Evolutionary conservation across 2,797 vertebrate genomes (phyloP), one percentile per base, ranked within the genome.

Genomic region (Sphaeramia orbicularis): DNA sequence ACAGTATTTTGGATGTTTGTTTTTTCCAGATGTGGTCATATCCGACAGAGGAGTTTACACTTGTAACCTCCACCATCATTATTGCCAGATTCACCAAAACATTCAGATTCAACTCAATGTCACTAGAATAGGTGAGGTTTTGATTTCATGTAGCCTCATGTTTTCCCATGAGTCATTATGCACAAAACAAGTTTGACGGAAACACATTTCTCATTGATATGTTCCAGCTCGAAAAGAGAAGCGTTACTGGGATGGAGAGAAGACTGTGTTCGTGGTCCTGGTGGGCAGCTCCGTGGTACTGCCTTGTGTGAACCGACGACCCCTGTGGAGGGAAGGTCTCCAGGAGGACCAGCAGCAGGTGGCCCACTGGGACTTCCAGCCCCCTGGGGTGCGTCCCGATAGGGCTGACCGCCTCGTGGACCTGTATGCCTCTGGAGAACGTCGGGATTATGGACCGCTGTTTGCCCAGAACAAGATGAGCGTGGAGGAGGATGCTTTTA

Each of bases 1-100:
- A 45, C 4, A 1, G 1, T 51, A 47, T 12, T 59, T 30, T 81
- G 30, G 6, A 16, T 72, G 10, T 9, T 68, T 66, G 55, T 56
- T 56, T 15, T 66, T 42, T 24, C 10, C 70, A 99, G 98, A 91
- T 45, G 94, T 96, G 71, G 84, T 89, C 12, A 21, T 85, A 43
- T 92, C 89, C 0, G 97, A 99, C 74, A 93, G 81, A 84, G 98
- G 98, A 11, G 90, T 94, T 0, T 99, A 99, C n/a, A 96, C 95
- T 0, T 99, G 97, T 43, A 99, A 95, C 58, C 95, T 99, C 36
- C 97, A 99, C 81, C 98, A 99, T 35, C 97, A 99, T 78, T 99
- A 99, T 87, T 99, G 98, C 82, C 95, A 98, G 82, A 83, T 97
- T 36, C 95, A 97, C 0, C 94, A 97, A 69, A 96, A 93, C 13